phyloP scores from a whole-genome alignment of 1,140 invertebrate genomes.

The Drosophila teissieri region DNA sequence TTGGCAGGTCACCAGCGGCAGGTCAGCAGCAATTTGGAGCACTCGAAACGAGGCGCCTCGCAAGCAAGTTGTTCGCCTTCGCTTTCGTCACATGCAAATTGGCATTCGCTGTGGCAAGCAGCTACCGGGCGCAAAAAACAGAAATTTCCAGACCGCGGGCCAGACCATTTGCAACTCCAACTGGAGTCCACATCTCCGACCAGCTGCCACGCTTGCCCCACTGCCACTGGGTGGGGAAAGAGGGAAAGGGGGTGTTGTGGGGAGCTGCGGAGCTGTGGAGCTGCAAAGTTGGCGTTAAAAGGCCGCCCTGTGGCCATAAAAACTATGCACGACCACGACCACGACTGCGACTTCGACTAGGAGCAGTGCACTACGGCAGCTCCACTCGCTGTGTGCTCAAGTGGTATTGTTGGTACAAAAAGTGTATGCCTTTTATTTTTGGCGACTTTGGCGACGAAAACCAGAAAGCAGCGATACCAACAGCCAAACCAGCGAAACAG shows the following conservation, averaged over 20 bases:
- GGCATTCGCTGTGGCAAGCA: constrained; percentile 27
- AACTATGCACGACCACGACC: constrained; percentile 49
- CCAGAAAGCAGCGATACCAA: constrained; percentile 23
- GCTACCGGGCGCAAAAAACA: constrained; percentile 8
- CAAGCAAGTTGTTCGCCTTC: constrained; percentile 35
- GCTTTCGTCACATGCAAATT: constrained; percentile 61
- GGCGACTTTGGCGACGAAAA: constrained; percentile 57
- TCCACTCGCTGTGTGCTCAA: constrained; percentile 48
- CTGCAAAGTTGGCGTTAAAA: constrained; percentile 51
- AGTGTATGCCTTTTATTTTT: constrained; percentile 77
- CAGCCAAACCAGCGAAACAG: no score
- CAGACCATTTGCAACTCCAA: constrained; percentile 44
- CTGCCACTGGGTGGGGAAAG: background rate
- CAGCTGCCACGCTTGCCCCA: constrained; percentile 10
- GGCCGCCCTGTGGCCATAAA: constrained; percentile 68
- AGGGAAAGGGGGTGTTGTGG: no score
- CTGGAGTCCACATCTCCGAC: background rate
- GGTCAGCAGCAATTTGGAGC: background rate
- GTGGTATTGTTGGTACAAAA: constrained; percentile 51
- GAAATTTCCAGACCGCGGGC: constrained; percentile 4
- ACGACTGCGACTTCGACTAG: background rate
- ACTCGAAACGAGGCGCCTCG: constrained; percentile 8
- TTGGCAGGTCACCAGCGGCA: no score
- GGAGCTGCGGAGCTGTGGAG: background rate
- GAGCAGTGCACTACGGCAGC: background rate